Conservation (phyloP, 1,140 invertebrate species). For the Sinonovacula constricta region DNA sequence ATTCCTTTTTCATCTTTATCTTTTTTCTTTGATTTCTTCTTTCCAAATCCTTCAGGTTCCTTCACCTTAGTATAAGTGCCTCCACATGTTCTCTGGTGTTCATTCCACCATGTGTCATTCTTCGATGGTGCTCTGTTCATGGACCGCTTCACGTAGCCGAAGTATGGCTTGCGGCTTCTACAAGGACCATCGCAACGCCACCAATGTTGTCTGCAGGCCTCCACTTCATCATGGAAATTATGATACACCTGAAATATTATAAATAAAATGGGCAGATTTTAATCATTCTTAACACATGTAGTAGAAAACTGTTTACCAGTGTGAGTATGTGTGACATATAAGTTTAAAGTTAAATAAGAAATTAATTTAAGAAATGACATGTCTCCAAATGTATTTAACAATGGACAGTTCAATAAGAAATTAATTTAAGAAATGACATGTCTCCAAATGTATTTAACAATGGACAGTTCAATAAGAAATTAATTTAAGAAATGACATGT, state of each 20-base stretch:
- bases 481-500: too few relatives aligned
- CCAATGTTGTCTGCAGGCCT: constrained; percentile 91
- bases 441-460: too few relatives aligned
- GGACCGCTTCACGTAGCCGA: constrained; percentile 85
- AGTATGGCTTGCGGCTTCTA: constrained; percentile 88
- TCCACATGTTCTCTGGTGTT: constrained; percentile 89
- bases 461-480: too few relatives aligned
- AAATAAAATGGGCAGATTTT: neutral
- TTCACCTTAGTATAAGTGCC: constrained; percentile 92
- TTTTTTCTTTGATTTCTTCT: constrained; percentile 75
- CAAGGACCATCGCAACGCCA: constrained; percentile 97
- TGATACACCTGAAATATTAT: constrained; percentile 86
- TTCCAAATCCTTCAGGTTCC: constrained; percentile 82
- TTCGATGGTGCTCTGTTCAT: constrained; percentile 90
- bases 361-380: too few relatives aligned
- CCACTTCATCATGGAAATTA: constrained; percentile 92
- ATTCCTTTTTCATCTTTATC: constrained; percentile 34
- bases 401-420: too few relatives aligned
- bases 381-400: too few relatives aligned
- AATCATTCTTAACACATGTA: neutral
- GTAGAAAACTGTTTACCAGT: neutral
- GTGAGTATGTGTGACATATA: too few relatives aligned
- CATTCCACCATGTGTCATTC: constrained; percentile 92
- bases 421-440: too few relatives aligned
- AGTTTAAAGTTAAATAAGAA: too few relatives aligned